Base-by-base conservation (phyloP, 2,797 vertebrate species). In the Glossophaga mutica region DNA sequence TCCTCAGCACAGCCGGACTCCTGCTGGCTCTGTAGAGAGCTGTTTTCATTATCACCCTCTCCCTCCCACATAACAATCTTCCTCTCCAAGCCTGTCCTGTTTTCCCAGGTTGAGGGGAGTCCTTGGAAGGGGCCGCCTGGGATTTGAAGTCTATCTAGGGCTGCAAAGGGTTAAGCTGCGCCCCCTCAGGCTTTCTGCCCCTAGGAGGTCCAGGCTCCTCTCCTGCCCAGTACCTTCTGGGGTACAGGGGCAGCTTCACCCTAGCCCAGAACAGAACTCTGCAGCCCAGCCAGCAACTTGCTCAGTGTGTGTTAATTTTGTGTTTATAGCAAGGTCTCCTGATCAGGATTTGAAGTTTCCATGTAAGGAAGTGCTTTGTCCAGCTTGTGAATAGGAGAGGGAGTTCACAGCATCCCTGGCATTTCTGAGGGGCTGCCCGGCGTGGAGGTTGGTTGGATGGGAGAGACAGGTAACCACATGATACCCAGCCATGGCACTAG, bases 341-440 rank as follows among this genome's bases (percentile, higher is more conserved):
- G 97, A 98, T 95, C 70, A 97, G 96, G 84, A 89, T 95, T 29
- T 5, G n/a, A 5, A 81, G 96, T 98, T 98, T 98, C 98, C 98
- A 98, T 97, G 93, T 88, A 94, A 97, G 98, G 98, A 98, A 98
- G 96, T 95, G 4, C 62, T 92, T 96, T 78, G 52, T 89, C 86
- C 37, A 34, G 29, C 77, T 21, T 22, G n/a, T 34, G 34, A 52
- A 48, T 48, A 76, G 71, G 83, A 91, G 73, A 77, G 59, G 39
- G 57, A n/a, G 37, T 37, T 94, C 86, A 52, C 6, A 71, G 74
- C 48, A 14, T 74, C 70, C 44, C 55, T 81, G 39, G 67, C 57
- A 18, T 84, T 90, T 93, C 62, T 22, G 37, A 78, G 71, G 68
- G 83, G 34, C 73, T 96, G 29, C 62, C 62, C 79, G n/a, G 12